phyloP scores from a whole-genome alignment of 2,113 vertebrate genomes.

The Hypanus sabinus region DNA sequence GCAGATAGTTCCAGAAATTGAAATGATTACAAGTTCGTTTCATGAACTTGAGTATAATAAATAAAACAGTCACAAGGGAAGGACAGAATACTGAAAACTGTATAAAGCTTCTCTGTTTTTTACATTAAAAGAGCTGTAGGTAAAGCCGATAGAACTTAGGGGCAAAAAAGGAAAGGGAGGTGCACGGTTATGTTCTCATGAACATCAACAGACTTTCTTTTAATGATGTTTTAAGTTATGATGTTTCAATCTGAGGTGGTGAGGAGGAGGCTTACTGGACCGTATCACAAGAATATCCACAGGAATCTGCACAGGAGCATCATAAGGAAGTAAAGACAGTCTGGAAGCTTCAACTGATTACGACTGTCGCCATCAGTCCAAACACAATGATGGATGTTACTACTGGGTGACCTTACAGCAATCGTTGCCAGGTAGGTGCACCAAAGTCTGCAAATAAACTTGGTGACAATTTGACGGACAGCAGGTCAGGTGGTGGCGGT shows the following conservation, averaged over 20 bases:
- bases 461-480: neutral
- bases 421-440: neutral
- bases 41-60: neutral
- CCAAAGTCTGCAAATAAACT: neutral
- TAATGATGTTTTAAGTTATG: too few species aligned
- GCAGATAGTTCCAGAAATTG: neutral
- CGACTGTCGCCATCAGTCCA: neutral
- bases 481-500: neutral
- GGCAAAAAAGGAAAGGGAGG: too few species aligned
- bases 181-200: too few species aligned
- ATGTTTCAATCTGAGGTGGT: too few species aligned
- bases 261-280: too few species aligned
- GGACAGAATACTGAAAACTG: neutral
- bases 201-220: too few species aligned
- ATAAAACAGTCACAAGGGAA: neutral
- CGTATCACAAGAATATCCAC: neutral
- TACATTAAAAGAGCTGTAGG: neutral
- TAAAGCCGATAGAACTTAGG: neutral
- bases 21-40: neutral
- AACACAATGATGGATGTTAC: neutral
- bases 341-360: neutral
- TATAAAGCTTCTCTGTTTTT: neutral
- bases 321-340: neutral
- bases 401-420: neutral
- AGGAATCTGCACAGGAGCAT: neutral